Base-by-base conservation (phyloP, 1,140 invertebrate species). In the Cepaea nemoralis region DNA sequence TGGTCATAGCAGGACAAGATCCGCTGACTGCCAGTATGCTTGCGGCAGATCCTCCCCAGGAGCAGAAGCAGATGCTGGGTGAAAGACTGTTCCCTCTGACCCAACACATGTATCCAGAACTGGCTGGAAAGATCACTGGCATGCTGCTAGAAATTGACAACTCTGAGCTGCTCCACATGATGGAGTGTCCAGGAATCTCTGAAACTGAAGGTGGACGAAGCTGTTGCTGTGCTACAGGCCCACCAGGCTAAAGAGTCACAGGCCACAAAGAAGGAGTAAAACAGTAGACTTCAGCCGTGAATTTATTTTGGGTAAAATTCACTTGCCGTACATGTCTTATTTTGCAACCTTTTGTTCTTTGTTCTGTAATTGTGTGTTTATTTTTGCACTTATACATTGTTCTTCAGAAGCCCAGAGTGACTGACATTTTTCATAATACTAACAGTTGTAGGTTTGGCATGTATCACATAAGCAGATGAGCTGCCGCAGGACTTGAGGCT, bases 91-190 rank as follows among this genome's bases (percentile, higher is more conserved):
- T 98, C 95, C 98, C 98, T 22, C 93, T 99, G 74, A 99, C 99
- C 92, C 95, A 93, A 90, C 93, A 94, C 82, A 97, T 99, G 95
- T 96, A 99, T 92, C 94, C 96, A 0, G 94, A 96, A 70, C 92
- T 98, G 85, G 97, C 98, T 87, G 98, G 98, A 40, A 99, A 99
- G 92, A 99, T 99, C 87, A 99, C 99, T 87, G 99, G 99, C 85
- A 99, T 99, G 99, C 94, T 99, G 92, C 92, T 99, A 83, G 98
- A 99, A 92, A 99, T 99, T 89, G 98, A 99, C 93, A 99, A 99
- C 92, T 96, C 97, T 24, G 99, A 99, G 91, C 92, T 99, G 78
- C 93, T 99, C 85, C 98, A 99, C 93, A 98, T 99, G 97, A 93
- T 99, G 86, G 98, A 99, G 91, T 96, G 99, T 99, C 91, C 95